Conservation (phyloP, 1,140 invertebrate genomes). For the Drosophila parabipectinata region DNA sequence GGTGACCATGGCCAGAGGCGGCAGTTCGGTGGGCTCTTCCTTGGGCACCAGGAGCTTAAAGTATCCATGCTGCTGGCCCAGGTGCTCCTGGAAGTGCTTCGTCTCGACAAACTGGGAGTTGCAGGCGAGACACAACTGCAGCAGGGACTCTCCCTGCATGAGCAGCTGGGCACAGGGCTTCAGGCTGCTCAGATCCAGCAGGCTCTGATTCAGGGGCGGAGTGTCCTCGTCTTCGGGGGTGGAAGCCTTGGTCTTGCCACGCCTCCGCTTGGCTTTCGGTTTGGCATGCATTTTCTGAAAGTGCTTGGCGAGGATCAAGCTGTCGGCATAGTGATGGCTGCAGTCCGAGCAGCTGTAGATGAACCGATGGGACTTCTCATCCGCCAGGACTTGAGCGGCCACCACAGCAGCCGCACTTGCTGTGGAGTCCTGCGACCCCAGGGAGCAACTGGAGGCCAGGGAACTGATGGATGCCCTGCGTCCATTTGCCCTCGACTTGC, state of each 20-base stretch:
- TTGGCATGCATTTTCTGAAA: constrained; percentile 55
- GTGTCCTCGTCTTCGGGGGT: constrained; percentile 22
- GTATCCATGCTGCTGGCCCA: constrained; percentile 64
- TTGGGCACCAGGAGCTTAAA: constrained; percentile 67
- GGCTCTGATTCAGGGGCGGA: constrained; percentile 30
- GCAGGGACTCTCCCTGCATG: constrained; percentile 25
- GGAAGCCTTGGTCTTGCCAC: constrained; percentile 21
- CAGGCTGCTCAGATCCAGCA: constrained; percentile 24
- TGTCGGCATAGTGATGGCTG: constrained; percentile 58
- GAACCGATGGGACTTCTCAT: constrained; percentile 60
- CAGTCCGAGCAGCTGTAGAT: constrained; percentile 69
- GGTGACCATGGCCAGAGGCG: constrained; percentile 59
- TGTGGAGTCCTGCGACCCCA: constrained; percentile 29
- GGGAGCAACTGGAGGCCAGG: constrained; percentile 37
- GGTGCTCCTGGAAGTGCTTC: constrained; percentile 58
- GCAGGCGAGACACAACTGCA: constrained; percentile 64
- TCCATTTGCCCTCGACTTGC: constrained; percentile 7
- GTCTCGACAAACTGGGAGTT: constrained; percentile 64
- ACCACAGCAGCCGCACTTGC: constrained; percentile 27
- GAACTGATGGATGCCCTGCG: constrained; percentile 44
- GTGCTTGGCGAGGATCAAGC: constrained; percentile 53
- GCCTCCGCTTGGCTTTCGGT: constrained; percentile 31
- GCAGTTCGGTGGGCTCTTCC: constrained; percentile 54
- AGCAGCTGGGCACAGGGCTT: constrained; percentile 60
- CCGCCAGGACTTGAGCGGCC: constrained; percentile 57